Evolutionary conservation across 2,888 invertebrate genomes (phyloP).

Genomic region (Conistra vaccinii): DNA sequence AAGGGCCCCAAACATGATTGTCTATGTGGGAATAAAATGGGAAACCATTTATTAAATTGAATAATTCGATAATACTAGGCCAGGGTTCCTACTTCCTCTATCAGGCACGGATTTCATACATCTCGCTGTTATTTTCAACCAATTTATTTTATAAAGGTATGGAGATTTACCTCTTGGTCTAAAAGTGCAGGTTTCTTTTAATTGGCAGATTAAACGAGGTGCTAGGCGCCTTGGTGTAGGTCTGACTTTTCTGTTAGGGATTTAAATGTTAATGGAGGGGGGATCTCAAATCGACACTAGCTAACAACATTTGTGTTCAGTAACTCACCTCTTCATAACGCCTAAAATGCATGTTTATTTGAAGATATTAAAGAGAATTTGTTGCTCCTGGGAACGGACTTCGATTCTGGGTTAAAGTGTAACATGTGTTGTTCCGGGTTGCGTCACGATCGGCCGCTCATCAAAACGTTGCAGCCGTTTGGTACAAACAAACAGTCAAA

Average conservation of each 20-base stretch:
- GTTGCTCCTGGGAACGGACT: conserved; percentile 33
- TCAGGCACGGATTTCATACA: background rate
- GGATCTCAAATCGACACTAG: background rate
- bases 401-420: conserved; percentile 57
- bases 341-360: conserved; percentile 8
- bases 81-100: conserved; percentile 32
- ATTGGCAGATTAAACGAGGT: too few relatives aligned
- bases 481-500: conserved; percentile 37
- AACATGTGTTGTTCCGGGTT: conserved; percentile 61
- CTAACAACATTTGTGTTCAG: background rate
- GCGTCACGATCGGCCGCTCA: conserved; percentile 36
- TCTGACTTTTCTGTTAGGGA: background rate
- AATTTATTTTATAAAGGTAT: background rate
- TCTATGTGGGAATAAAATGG: conserved; percentile 43
- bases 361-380: conserved; percentile 4
- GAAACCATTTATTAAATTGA: conserved; percentile 52
- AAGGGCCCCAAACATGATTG: conserved; percentile 37
- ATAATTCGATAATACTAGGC: conserved; percentile 41
- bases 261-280: background rate
- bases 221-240: background rate
- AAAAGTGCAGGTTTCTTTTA: background rate
- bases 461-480: conserved; percentile 43
- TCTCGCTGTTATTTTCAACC: background rate
- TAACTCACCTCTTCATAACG: background rate
- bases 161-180: background rate